Evolutionary conservation across 2,888 invertebrate species (phyloP), one percentile per base, ranked within the genome.

Genomic region (Oxytorus armatus): DNA sequence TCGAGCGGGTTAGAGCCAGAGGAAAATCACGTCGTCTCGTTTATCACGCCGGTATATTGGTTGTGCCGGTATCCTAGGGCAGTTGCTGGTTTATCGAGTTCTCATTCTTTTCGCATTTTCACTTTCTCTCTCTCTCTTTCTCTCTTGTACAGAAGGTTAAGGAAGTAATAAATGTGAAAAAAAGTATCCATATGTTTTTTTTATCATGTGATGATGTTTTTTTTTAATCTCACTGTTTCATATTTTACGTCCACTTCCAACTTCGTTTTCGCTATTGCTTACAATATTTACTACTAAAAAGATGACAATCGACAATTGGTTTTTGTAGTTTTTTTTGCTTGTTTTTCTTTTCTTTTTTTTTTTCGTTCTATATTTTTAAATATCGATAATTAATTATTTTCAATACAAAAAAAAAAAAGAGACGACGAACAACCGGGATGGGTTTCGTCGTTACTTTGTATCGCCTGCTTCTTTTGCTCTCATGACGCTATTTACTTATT

Each of bases 51-150:
- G 81, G 84, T 82, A n/a, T n/a, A 82, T 85, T 83, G 82, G 82
- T 84, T 85, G 82, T 81, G 84, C 83, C 85, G 83, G 74, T 86
- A 87, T 88, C 85, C 85, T 88, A 88, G 77, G 88, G 89, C 88
- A 89, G 89, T 88, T 88, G 88, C 88, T 89, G 88, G 88, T 89
- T 85, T 74, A 74, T 85, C 77, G 75, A 81, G 61, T 84, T 63
- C 79, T 83, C 75, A 77, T 78, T 73, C 68, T 68, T 61, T 68
- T 77, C n/a, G n/a, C n/a, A n/a, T n/a, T n/a, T n/a, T n/a, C n/a
- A n/a, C 59, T 57, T 76, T 73, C 79, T 74, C 49, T 42, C 78
- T 79, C 76, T 39, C 80, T 79, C 81, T 72, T 68, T 69, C 68
- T 79, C 55, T 81, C 78, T 85, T 82, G 72, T 78, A 82, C 81